Evolutionary conservation across 2,888 invertebrate species (phyloP).

Genomic region (Hypena proboscidalis): DNA sequence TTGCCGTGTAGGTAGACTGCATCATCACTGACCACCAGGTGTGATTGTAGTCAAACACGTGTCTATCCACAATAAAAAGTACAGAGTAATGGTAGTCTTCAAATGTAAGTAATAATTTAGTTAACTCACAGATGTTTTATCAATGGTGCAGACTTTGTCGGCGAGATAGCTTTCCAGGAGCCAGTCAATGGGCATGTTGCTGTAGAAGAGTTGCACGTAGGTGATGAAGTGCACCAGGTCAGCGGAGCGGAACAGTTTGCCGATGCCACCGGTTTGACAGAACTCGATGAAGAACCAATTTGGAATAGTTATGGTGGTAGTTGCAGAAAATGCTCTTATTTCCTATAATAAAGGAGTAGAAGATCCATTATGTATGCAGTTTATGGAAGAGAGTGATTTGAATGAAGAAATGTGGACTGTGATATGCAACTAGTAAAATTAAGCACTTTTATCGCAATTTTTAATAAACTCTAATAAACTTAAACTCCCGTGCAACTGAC

Average conservation of each 20-base stretch:
- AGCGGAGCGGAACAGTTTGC: conserved; percentile 96
- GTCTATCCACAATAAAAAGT: no score
- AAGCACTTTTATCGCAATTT: no score
- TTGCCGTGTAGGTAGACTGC: no score
- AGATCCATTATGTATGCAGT: no score
- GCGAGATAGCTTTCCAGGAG: conserved; percentile 94
- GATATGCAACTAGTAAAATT: no score
- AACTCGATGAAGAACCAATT: conserved; percentile 97
- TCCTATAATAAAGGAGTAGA: conserved; percentile 53
- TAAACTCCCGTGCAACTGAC: no score
- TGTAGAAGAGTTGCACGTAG: conserved; percentile 97
- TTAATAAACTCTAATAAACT: no score
- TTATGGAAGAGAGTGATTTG: no score
- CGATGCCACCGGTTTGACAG: conserved; percentile 97
- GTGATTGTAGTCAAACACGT: no score
- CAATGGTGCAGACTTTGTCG: conserved; percentile 94
- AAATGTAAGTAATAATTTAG: neutral
- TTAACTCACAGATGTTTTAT: conserved; percentile 88
- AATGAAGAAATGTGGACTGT: no score
- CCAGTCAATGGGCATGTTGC: conserved; percentile 99
- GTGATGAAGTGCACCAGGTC: conserved; percentile 94
- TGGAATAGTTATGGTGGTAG: conserved; percentile 69
- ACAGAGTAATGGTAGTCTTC: no score
- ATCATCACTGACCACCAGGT: no score
- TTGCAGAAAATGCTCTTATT: conserved; percentile 60